Base-by-base conservation (phyloP, 2,888 invertebrate species). In the Melanostoma scalare region DNA sequence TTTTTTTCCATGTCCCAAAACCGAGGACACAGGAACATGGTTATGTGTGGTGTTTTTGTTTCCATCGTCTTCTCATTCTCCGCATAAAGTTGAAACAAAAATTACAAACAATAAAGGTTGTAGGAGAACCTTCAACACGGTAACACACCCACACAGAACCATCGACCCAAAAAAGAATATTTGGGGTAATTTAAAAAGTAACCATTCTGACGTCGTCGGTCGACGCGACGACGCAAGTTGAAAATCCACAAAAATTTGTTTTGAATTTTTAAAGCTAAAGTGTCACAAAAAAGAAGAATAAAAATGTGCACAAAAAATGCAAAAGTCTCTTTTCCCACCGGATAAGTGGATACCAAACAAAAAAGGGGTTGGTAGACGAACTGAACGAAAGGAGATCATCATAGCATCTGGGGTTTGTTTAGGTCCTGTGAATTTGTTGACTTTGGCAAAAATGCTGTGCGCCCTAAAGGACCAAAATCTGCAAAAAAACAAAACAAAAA, bases 201-300 rank as follows among this genome's bases (percentile, higher is more conserved):
- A 20, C 20, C 20, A 1, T 20, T 20, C 20, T 20, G 20, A 20
- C 20, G 20, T 20, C 20, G 20, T 20, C 20, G 20, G 20, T 20
- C 20, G 20, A 20, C 20, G 20, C 20, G 20, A 20, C 20, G 58
- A 76, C 65, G 58, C 69, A 76, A 58, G 65, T 71, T 65, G 76
- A 75, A 80, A 76, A 71, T 80, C 71, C 60, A 76, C 65, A 71
- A 76, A 76, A 76, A 80, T 65, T 55, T 80, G 56, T 76, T 73
- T 75, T 69, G 74, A 75, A 68, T 75, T 75, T 75, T 52, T 68
- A 35, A 6, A 48, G 20, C 6, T 50, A 33, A 50, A 50, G 50
- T 63, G 50, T 63, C 38, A 20, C 46, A 46, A n/a, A 33, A 35
- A 33, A 36, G 33, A 52, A 31, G 52, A 40, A 6, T 30, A 10